A percentile compares a stretch with the other conserved stretches of the same genome.
These are phyloP conservation scores for Sisyra nigra DNA, from an alignment of 2,888 invertebrate species.

Conservation along the genomic window DNA sequence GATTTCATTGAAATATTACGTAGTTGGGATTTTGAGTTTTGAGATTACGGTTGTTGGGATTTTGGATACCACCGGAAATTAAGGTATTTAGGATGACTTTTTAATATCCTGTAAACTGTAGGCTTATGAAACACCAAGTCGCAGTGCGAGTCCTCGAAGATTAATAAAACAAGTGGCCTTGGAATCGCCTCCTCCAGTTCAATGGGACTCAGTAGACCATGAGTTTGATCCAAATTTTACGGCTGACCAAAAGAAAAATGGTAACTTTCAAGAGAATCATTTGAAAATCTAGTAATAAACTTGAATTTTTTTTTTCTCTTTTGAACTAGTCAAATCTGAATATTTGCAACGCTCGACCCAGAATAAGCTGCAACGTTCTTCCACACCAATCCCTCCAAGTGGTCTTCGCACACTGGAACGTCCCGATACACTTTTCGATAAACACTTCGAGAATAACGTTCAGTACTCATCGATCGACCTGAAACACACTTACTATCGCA, in stretches of 20 bases:
- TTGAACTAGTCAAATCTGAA: neutral
- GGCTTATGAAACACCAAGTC: slow-evolving; percentile 16
- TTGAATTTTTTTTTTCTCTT: no score
- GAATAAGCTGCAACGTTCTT: neutral
- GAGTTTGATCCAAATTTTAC: no score
- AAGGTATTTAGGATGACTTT: no score
- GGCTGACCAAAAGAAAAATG: no score
- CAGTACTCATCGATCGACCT: slow-evolving; percentile 26
- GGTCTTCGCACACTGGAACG: no score
- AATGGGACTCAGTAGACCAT: neutral
- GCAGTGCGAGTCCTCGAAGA: slow-evolving; percentile 44
- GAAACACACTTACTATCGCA: slow-evolving; percentile 43
- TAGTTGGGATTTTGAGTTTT: no score
- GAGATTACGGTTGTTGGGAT: no score
- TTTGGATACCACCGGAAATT: no score
- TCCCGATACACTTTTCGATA: slow-evolving; percentile 12
- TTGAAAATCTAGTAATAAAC: no score
- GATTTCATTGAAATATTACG: no score
- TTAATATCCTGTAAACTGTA: neutral
- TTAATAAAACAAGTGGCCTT: slow-evolving; percentile 56
- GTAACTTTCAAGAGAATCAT: no score
- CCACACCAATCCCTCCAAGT: no score
- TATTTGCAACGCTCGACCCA: slow-evolving; percentile 1
- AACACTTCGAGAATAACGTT: slow-evolving; percentile 9
- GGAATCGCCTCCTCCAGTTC: slow-evolving; percentile 39